Evolutionary conservation across 2,888 invertebrate genomes (phyloP), one percentile per base, ranked within the genome.

Genomic region (Drosophila birchii): DNA sequence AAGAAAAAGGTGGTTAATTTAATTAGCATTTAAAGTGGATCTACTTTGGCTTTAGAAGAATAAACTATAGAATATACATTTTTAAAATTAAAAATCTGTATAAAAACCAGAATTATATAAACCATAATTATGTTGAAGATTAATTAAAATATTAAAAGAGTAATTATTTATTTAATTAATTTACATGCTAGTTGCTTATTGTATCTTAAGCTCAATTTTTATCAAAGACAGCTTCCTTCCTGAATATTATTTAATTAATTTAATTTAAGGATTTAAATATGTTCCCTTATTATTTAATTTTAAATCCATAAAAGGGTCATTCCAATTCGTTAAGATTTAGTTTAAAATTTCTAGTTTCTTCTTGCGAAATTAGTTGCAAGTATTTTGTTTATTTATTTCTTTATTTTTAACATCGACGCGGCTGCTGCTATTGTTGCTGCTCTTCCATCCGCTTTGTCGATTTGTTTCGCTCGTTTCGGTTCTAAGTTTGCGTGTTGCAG

Each of bases 401-500:
- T 73, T 81, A 76, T 83, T 70, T 83, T 77, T 60, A 80, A 78
- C 75, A 80, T 64, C 49, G 43, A 11, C 66, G 53, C 59, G 59
- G 58, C 66, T 60, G 76, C 36, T 59, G 67, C 49, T 36, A 44
- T 59, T 74, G 67, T 55, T 75, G 61, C 41, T 75, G 61, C 44
- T 53, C 18, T 66, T 87, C 69, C 71, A 75, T 69, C 55, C 73
- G 72, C 56, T 60, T 60, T 61, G 70, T 73, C 69, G 69, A 79
- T 86, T 79, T 67, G 88, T 78, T 87, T 80, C 75, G 80, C 75
- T 79, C 70, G 79, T 83, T 85, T 86, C 79, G 79, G 68, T 88
- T 79, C 84, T 78, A 84, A 76, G 86, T 84, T 84, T 82, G 86
- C 86, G 82, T 84, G 86, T 72, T 88, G 84, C 53, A 53, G 38